Base-by-base conservation (phyloP, 2,113 vertebrate species). In the Crypturellus undulatus region DNA sequence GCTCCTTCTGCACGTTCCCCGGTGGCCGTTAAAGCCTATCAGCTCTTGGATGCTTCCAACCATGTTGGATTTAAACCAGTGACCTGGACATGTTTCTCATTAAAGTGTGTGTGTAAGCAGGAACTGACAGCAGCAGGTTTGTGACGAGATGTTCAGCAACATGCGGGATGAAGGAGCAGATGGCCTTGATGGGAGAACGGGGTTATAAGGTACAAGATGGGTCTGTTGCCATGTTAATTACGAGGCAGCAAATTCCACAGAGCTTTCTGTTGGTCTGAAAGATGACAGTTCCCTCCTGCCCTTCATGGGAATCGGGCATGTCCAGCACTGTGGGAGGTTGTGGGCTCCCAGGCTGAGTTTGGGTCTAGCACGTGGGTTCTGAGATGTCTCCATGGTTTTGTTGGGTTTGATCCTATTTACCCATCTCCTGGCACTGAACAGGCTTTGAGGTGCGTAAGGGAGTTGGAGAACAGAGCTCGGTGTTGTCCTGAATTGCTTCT, bases 91-190 rank as follows among this genome's bases (percentile, higher is more conserved):
- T 65, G 24, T 15, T 80, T 20, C 78, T 45, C 42, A 25, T 81
- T 76, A 34, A 71, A 78, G 28, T 3, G 0, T 34, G 93, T 52
- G 21, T 65, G 52, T 70, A 28, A 93, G 92, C 40, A 54, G 0
- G 1, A 87, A 30, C 6, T 93, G 94, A 89, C 96, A 95, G 93
- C 94, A 92, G 81, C 69, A 7, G 54, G 88, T 54, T 79, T 22
- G 1, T 6, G 80, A 76, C 32, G 92, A 93, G 90, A 82, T 89
- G 86, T 78, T 86, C 40, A 0, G 54, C 92, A 82, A 88, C 83
- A 16, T 90, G 94, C 73, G 22, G 79, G 86, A 96, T 87, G 94
- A 90, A 90, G 36, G 90, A 94, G 90, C 96, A 97, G 96, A 96
- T 96, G 96, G 96, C 86, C 90, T 10, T 89, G 95, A 93, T 87